Conservation (phyloP, 2,113 vertebrate genomes). For the Myotis yumanensis region DNA sequence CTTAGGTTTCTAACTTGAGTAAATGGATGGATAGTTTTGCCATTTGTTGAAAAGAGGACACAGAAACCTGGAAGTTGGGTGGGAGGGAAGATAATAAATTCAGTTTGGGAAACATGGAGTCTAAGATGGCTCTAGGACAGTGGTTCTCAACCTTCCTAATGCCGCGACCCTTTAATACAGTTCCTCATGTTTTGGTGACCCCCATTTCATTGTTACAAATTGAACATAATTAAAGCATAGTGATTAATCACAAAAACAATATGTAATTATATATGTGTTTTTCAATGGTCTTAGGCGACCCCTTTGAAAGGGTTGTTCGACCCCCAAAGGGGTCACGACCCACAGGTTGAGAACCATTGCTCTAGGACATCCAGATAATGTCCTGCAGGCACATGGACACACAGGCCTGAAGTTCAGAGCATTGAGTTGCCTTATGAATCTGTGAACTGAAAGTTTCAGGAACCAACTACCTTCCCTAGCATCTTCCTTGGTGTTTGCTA, state of each 20-base stretch:
- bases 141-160: too few species aligned
- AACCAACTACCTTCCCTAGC: not conserved
- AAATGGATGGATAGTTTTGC: not conserved
- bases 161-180: too few species aligned
- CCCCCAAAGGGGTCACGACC: too few species aligned
- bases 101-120: not conserved
- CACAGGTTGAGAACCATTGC: too few species aligned
- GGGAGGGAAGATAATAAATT: not conserved
- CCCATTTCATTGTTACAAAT: too few species aligned
- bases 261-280: too few species aligned
- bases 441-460: not conserved
- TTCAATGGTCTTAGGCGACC: too few species aligned
- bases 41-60: constrained; percentile 1
- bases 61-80: not conserved
- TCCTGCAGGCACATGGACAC: not conserved
- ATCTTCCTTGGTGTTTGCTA: not conserved
- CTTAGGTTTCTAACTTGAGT: not conserved
- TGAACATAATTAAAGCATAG: too few species aligned
- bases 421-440: not conserved
- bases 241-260: too few species aligned
- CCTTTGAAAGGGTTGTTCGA: too few species aligned
- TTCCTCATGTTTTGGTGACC: too few species aligned
- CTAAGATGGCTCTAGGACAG: not conserved
- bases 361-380: not conserved
- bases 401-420: not conserved